A percentile compares a stretch with the other conserved stretches of the same genome.
These are phyloP conservation scores for Dreissena rostriformis DNA, from an alignment of 1,140 invertebrate genomes.

Conservation along the genomic window DNA sequence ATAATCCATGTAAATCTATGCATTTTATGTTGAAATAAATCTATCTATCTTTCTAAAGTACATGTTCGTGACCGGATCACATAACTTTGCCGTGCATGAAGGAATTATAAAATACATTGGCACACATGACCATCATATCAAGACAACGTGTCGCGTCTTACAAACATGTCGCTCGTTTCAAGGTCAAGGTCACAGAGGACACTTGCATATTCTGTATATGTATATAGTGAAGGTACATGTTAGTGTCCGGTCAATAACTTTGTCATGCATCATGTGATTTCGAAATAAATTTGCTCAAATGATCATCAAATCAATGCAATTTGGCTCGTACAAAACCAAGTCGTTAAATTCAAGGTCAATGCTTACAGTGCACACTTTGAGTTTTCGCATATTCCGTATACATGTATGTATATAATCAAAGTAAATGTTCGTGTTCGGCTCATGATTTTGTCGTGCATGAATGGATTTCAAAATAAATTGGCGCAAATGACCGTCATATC, in stretches of 20 bases:
- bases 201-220: no score
- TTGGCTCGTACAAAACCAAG: not conserved
- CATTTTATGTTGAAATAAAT: no score
- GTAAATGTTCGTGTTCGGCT: not conserved
- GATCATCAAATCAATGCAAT: not conserved
- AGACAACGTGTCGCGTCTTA: not conserved
- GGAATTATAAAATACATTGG: not conserved
- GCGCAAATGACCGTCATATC: not conserved
- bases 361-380: not conserved
- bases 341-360: not conserved
- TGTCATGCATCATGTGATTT: not conserved
- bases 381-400: not conserved
- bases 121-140: not conserved
- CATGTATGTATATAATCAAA: not conserved
- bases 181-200: not conserved
- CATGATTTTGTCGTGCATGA: not conserved
- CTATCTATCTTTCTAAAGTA: no score
- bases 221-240: no score
- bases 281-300: not conserved
- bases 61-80: no score
- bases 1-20: no score
- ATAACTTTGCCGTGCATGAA: not conserved
- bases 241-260: not conserved
- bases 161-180: not conserved
- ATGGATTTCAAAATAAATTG: not conserved